Base-by-base conservation (phyloP, 1,140 invertebrate genomes). In the Nixonia krombeini region DNA sequence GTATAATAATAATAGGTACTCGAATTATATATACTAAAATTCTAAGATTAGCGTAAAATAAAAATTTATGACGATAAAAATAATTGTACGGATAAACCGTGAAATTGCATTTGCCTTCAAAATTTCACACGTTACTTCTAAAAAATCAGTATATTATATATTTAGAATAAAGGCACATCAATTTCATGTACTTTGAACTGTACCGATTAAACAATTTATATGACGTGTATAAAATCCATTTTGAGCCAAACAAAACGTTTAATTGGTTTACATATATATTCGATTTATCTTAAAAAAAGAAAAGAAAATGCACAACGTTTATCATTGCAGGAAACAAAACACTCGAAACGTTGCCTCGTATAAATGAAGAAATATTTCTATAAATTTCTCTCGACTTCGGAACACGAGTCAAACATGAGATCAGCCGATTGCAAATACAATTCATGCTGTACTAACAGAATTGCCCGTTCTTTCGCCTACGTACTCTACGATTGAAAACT, bases 341-440 rank as follows among this genome's bases (percentile, higher is more conserved):
- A n/a, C n/a, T n/a, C n/a, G n/a, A n/a, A n/a, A n/a, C n/a, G n/a
- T n/a, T n/a, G n/a, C 45, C 35, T 45, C 25, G 25, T 50, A 6
- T 33, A 10, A 40, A 4, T 45, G 10, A 25, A 44, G 1, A 18
- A 25, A 13, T n/a, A 13, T 25, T 26, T 45, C 13, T 45, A 45
- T 18, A 17, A 44, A 28, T 4, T 29, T 13, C 9, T 26, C 28
- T 44, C 41, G 12, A 26, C 13, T 15, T 44, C 9, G 55, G 55
- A 53, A 46, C 17, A 21, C 50, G 53, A 49, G 9, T 46, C 44
- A 35, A 38, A 49, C 21, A 55, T 72, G 72, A 74, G 72, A 74
- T 74, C 72, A 58, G 65, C 53, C 59, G 53, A 73, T 71, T 70
- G 71, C 67, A 55, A 73, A 68, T 70, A 58, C 63, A 70, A 73